These are phyloP conservation scores for Polyommatus iphigenia DNA, from an alignment of 2,888 invertebrate genomes.

Conservation along the genomic window DNA sequence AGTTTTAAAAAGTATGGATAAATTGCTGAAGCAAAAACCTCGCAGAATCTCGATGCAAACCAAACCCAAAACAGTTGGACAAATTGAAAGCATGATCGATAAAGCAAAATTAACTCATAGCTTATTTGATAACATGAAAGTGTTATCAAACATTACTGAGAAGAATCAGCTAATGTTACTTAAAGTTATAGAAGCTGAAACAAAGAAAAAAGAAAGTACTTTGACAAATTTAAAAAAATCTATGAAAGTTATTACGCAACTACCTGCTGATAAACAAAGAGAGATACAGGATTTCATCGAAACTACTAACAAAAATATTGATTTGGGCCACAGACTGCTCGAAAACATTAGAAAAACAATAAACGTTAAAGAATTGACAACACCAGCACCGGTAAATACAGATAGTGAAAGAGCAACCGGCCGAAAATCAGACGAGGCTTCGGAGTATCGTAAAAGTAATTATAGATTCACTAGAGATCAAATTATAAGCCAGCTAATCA, in stretches of 20 bases:
- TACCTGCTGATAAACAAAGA: constrained; percentile 46
- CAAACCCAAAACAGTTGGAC: constrained; percentile 49
- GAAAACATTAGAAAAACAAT: constrained; percentile 42
- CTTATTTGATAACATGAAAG: constrained; percentile 55
- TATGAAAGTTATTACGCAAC: constrained; percentile 40
- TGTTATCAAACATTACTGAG: constrained; percentile 49
- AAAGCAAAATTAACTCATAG: constrained; percentile 49
- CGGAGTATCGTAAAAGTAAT: constrained; percentile 35
- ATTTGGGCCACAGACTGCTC: constrained; percentile 51
- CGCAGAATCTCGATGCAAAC: constrained; percentile 48
- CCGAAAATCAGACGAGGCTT: constrained; percentile 32
- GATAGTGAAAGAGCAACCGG: constrained; percentile 27
- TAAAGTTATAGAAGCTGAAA: constrained; percentile 56
- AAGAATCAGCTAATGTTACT: constrained; percentile 55
- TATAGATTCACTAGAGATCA: constrained; percentile 57
- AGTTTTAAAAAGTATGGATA: constrained; percentile 55
- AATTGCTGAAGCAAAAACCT: constrained; percentile 43
- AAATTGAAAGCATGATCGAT: constrained; percentile 53
- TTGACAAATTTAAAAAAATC: constrained; percentile 51
- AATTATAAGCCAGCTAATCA: constrained; percentile 63
- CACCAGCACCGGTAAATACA: constrained; percentile 20
- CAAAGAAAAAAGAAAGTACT: constrained; percentile 48
- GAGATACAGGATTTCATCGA: constrained; percentile 55
- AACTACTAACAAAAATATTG: constrained; percentile 50
- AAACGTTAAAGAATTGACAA: constrained; percentile 27